These are phyloP conservation scores for Gastracanthus pulcherrimus DNA, from an alignment of 2,888 invertebrate genomes.

Conservation along the genomic window DNA sequence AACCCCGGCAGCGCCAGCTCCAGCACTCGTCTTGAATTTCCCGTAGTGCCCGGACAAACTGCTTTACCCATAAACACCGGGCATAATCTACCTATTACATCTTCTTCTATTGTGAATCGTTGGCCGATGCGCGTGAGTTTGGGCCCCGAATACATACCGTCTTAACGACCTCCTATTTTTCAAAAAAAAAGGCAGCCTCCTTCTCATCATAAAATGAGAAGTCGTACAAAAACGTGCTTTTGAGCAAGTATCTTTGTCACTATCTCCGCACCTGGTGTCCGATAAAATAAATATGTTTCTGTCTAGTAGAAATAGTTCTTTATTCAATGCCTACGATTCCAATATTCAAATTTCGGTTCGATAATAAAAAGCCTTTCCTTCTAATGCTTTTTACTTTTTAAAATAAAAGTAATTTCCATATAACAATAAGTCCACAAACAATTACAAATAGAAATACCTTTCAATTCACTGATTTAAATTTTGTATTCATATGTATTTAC, in stretches of 20 bases:
- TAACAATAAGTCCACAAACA: no score
- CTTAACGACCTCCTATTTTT: constrained; percentile 45
- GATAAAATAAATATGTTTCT: not conserved
- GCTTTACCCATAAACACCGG: constrained; percentile 42
- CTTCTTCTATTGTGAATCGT: constrained; percentile 44
- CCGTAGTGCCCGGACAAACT: constrained; percentile 14
- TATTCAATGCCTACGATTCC: no score
- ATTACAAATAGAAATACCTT: no score
- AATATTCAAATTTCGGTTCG: no score
- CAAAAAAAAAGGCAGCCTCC: not conserved
- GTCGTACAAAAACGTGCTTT: constrained; percentile 9
- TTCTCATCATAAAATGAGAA: constrained; percentile 7
- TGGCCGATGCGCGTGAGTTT: not conserved
- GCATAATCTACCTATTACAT: constrained; percentile 53
- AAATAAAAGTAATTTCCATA: no score
- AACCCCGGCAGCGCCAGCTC: constrained; percentile 13
- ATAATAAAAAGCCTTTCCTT: no score
- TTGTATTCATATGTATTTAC: no score
- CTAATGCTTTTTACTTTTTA: no score
- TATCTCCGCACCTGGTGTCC: not conserved
- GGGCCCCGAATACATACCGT: not conserved
- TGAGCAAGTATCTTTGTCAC: not conserved
- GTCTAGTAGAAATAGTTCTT: no score
- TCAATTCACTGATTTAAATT: no score
- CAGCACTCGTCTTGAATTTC: no score